Base-by-base conservation (phyloP, 2,888 invertebrate genomes). In the Oscheius onirici region DNA sequence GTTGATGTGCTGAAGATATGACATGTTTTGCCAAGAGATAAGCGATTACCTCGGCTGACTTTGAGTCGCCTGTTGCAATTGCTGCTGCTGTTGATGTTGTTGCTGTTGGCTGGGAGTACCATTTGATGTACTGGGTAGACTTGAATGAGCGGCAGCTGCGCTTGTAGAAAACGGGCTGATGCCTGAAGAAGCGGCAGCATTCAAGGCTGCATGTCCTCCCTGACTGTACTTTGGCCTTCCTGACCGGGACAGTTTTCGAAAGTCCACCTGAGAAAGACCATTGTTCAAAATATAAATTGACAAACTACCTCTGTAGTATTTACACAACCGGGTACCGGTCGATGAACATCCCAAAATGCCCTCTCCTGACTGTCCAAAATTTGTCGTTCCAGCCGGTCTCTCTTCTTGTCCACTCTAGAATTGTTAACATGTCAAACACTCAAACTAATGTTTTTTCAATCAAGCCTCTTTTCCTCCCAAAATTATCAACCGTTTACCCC, bases 321-420 rank as follows among this genome's bases (percentile, higher is more conserved):
- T 43, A 99, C 96, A 89, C 96, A 97, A 68, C 97, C 97, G 10
- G 99, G 97, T 92, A 97, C 95, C 11, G 99, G 99, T 86, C 99
- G 91, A 89, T 99, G 97, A 0, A 99, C 96, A 89, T 99, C 99
- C 99, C 99, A 99, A 89, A 99, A 99, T 0, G 99, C 99, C 82
- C 97, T 90, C 89, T 99, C 99, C 89, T 99, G 99, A 85, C 96
- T 97, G 89, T 99, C 99, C 72, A 99, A 89, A 11, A 99, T 96
- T 89, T 99, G 99, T 55, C 99, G 91, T 88, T 99, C 99, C 81
- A 97, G 89, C 87, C 99, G 97, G 88, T 99, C 97, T 34, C 99
- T 91, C 88, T 97, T 99, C 89, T 99, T 99, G 89, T 99, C 99
- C 58, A 99, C 97, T 91, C 90, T 91, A 83, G 28, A 86, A 85